Base-by-base conservation (phyloP, 2,888 invertebrate species). In the Epinotia bilunana region DNA sequence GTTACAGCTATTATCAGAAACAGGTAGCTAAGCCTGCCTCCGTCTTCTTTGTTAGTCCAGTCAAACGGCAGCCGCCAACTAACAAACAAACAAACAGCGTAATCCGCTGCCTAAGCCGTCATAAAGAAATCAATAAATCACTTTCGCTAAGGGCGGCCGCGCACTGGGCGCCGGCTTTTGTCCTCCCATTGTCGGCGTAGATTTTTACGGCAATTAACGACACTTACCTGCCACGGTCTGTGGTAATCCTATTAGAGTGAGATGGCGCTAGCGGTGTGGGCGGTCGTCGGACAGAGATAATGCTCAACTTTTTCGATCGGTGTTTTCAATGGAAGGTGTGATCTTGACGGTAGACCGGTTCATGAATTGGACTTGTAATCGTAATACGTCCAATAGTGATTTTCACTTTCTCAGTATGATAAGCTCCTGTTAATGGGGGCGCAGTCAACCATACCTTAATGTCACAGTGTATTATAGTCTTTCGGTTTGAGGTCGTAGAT, bases 161-260 rank as follows among this genome's bases (percentile, higher is more conserved):
- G 80, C 84, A 83, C 85, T 83, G 88, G 91, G 92, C 92, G 92
- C 92, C 90, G 84, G 82, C 85, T 84, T 90, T 90, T 91, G 91
- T 91, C 82, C 86, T 79, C 76, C 78, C 79, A 87, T 87, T 89
- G 91, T 92, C 91, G 91, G 91, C 88, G 88, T 87, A 88, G 90
- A 91, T 92, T 92, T 91, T 92, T 90, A 92, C 92, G 92, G 91
- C 93, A 94, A 93, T 94, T 93, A 93, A 88, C 91, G 90, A 90
- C 91, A 92, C 88, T 93, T 94, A 93, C 93, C 93, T 93, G 92
- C 86, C 86, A 88, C 87, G 85, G 87, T 86, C 84, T 79, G 84
- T 80, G 83, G 88, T 93, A 92, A 92, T 92, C 93, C 93, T 93
- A 93, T 93, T 92, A 92, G 77, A 78, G 73, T 49, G 76, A 78